A percentile compares a stretch with the other conserved stretches of the same genome.
These are phyloP conservation scores for Pterocles gutturalis DNA, from an alignment of 2,113 vertebrate genomes.

Conservation along the genomic window DNA sequence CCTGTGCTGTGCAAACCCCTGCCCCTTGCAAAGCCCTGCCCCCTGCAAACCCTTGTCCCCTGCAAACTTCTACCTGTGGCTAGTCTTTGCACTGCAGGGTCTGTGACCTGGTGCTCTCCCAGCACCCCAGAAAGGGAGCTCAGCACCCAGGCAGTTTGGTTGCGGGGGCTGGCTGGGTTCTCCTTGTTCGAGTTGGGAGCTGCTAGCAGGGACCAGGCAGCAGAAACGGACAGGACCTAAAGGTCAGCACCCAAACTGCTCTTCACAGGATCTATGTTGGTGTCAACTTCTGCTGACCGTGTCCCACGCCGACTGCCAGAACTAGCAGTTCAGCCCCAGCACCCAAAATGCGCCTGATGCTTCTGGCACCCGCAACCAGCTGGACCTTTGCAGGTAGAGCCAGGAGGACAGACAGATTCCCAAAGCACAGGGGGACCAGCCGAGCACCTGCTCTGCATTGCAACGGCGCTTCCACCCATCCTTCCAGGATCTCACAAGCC, in stretches of 20 bases:
- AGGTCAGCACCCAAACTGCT: neutral
- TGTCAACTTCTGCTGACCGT: neutral
- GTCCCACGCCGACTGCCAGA: neutral
- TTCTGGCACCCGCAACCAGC: neutral
- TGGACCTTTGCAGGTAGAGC: neutral
- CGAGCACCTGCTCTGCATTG: neutral
- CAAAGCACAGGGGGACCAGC: neutral
- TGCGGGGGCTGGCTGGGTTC: neutral
- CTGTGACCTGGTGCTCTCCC: neutral
- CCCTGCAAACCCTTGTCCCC: too few species aligned
- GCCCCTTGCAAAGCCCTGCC: neutral
- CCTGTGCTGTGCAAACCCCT: neutral
- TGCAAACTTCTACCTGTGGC: neutral
- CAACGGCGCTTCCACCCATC: accelerated
- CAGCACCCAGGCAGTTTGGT: neutral
- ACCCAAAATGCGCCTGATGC: neutral
- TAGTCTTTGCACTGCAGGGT: neutral
- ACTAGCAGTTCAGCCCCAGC: neutral
- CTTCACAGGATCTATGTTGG: neutral
- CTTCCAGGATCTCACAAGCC: neutral
- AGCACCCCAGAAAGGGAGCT: neutral
- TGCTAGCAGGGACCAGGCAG: neutral
- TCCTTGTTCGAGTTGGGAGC: neutral
- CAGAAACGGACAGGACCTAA: neutral
- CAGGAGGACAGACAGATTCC: neutral